These are phyloP conservation scores for Glaucomys volans DNA, from an alignment of 2,113 vertebrate genomes.

Conservation along the genomic window DNA sequence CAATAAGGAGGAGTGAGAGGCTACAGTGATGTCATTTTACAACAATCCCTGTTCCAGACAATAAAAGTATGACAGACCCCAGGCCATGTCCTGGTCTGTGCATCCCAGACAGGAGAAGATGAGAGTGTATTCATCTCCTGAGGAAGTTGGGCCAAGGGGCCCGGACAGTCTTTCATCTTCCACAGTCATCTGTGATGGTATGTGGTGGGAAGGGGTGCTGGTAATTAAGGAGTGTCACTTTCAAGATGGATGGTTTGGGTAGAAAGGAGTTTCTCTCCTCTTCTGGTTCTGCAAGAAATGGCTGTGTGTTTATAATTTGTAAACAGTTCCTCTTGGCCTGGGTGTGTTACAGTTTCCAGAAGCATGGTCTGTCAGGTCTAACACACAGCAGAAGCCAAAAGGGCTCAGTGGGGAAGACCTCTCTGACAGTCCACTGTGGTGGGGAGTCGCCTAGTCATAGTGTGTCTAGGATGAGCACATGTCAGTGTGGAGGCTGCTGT, in stretches of 20 bases:
- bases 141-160: conserved; percentile 69
- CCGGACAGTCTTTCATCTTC: conserved; percentile 79
- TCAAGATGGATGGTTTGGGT: conserved; percentile 90
- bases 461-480: conserved; percentile 38
- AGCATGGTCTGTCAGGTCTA: conserved; percentile 91
- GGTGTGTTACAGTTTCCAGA: conserved; percentile 93
- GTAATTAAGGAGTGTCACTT: conserved; percentile 90
- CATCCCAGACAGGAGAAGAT: conserved; percentile 73
- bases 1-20: conserved; percentile 12
- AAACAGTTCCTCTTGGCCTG: conserved; percentile 90
- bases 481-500: conserved; percentile 44
- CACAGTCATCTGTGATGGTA: conserved; percentile 21
- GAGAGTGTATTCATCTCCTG: neutral
- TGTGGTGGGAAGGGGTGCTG: conserved; percentile 35
- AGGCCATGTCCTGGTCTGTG: conserved; percentile 66
- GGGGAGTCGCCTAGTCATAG: conserved; percentile 69
- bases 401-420: conserved; percentile 66
- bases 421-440: conserved; percentile 63
- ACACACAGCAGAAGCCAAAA: conserved; percentile 87
- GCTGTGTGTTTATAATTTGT: conserved; percentile 90
- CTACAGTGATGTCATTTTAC: conserved; percentile 67
- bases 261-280: conserved; percentile 87
- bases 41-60: conserved; percentile 73
- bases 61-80: conserved; percentile 80
- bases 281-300: conserved; percentile 84